phyloP scores from a whole-genome alignment of 1,140 invertebrate genomes.

The Camponotus vicinus region DNA sequence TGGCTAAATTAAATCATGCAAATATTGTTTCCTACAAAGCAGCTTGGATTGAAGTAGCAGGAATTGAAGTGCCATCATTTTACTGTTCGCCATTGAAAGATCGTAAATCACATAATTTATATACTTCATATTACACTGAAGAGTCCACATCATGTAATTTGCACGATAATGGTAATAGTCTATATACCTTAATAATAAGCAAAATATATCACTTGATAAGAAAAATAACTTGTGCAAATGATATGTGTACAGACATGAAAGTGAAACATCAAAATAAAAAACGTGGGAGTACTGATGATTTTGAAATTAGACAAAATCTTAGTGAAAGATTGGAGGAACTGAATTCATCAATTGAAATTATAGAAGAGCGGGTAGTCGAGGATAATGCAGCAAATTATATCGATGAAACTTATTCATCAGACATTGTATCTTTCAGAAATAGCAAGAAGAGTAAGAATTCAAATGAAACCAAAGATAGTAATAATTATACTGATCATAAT shows the following conservation, averaged over 20 bases:
- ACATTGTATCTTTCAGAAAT: constrained; percentile 79
- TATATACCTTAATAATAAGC: not conserved
- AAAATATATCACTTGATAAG: constrained; percentile 13
- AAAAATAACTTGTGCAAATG: constrained; percentile 41
- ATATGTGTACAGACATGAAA: constrained; percentile 55
- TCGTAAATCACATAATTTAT: not conserved
- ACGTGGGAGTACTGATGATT: not conserved
- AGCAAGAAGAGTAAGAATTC: constrained; percentile 32
- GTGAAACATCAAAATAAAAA: not conserved
- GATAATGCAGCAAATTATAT: constrained; percentile 32
- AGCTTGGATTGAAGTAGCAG: constrained; percentile 89
- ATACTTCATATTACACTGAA: not conserved
- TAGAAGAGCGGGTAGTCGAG: constrained; percentile 64
- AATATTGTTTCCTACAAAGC: constrained; percentile 95
- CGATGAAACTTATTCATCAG: constrained; percentile 72
- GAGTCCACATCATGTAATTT: not conserved
- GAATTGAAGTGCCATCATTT: constrained; percentile 82
- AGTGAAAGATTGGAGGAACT: constrained; percentile 69
- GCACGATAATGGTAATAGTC: constrained; percentile 24
- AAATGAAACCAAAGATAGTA: constrained; percentile 44
- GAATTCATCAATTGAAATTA: constrained; percentile 62
- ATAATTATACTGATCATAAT: constrained; percentile 56
- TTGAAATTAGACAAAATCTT: constrained; percentile 46
- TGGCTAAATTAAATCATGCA: constrained; percentile 92
- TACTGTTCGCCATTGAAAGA: constrained; percentile 38